A percentile compares a stretch with the other conserved stretches of the same genome.
phyloP scores from a whole-genome alignment of 2,888 invertebrate species.

The Pegoplata infirma region DNA sequence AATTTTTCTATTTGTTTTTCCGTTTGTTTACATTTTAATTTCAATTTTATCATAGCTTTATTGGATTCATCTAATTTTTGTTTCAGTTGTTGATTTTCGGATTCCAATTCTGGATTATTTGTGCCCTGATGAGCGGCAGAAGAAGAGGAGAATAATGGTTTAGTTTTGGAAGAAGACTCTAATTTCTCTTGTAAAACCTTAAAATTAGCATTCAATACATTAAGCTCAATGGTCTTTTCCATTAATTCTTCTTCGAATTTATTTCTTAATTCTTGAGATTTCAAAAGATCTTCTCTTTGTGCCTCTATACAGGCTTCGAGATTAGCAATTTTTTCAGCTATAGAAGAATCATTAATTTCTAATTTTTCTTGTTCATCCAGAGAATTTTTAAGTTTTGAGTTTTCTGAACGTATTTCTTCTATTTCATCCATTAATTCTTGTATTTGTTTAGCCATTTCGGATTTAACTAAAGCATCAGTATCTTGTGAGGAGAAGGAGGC shows the following conservation, averaged over 20 bases:
- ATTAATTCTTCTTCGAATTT: conserved; percentile 80
- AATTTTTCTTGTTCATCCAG: conserved; percentile 74
- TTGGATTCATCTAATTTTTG: conserved; percentile 87
- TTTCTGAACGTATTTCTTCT: conserved; percentile 44
- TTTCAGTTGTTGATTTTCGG: conserved; percentile 80
- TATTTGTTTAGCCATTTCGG: conserved; percentile 73
- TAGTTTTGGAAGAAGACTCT: conserved; percentile 69
- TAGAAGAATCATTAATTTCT: conserved; percentile 80
- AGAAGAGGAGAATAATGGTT: conserved; percentile 72
- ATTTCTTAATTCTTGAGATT: conserved; percentile 79
- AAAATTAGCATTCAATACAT: conserved; percentile 78
- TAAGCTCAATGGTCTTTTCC: conserved; percentile 80
- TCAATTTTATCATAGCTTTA: conserved; percentile 79
- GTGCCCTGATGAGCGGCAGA: conserved; percentile 63
- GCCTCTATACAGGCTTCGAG: conserved; percentile 79
- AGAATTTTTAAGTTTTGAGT: conserved; percentile 40
- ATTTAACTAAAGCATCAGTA: conserved; percentile 68
- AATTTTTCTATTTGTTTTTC: conserved; percentile 86
- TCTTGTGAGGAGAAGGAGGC: conserved; percentile 7
- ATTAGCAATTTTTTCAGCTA: conserved; percentile 75
- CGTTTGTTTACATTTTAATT: conserved; percentile 84
- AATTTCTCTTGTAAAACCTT: conserved; percentile 76
- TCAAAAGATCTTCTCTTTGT: conserved; percentile 79
- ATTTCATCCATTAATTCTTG: conserved; percentile 68
- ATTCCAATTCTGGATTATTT: conserved; percentile 68